Conservation (phyloP, 2,797 vertebrate species). For the Hyperoplus lanceolatus region DNA sequence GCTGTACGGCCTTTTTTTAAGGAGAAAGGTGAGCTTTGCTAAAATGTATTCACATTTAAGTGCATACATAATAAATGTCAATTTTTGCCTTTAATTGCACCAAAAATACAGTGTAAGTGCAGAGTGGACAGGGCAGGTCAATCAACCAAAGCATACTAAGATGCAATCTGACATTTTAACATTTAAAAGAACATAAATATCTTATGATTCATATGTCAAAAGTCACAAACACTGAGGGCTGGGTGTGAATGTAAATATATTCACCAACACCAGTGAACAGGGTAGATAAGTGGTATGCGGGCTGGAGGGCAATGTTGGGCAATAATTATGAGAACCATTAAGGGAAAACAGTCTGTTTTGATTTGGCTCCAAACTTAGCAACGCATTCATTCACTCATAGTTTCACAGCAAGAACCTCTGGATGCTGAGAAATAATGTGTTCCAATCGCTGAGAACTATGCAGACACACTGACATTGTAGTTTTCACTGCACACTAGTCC, state of each 20-base stretch:
- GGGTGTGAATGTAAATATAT: background rate
- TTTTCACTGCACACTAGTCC: conserved; percentile 23
- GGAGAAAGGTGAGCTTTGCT: background rate
- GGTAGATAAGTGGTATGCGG: no score
- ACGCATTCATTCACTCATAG: background rate
- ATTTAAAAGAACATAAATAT: conserved; percentile 27
- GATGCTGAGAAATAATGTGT: background rate
- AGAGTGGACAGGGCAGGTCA: background rate
- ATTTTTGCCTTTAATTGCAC: conserved; percentile 5
- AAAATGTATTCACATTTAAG: background rate
- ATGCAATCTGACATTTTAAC: conserved; percentile 42
- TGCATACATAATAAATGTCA: background rate
- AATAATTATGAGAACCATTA: background rate
- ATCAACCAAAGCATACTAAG: conserved; percentile 17
- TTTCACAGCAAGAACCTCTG: background rate
- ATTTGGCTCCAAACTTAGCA: background rate
- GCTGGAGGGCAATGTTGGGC: background rate
- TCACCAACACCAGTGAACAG: background rate
- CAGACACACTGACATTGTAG: conserved; percentile 6
- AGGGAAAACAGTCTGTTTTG: conserved; percentile 3
- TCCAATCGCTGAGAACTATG: conserved; percentile 8
- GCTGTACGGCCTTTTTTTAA: background rate
- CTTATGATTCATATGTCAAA: conserved; percentile 45
- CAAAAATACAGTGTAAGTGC: conserved; percentile 9
- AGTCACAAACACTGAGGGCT: conserved; percentile 9